Percentiles rank a stretch among this genome's conserved stretches.
phyloP scores from a whole-genome alignment of 2,888 invertebrate species.

The Phaonia tiefii region DNA sequence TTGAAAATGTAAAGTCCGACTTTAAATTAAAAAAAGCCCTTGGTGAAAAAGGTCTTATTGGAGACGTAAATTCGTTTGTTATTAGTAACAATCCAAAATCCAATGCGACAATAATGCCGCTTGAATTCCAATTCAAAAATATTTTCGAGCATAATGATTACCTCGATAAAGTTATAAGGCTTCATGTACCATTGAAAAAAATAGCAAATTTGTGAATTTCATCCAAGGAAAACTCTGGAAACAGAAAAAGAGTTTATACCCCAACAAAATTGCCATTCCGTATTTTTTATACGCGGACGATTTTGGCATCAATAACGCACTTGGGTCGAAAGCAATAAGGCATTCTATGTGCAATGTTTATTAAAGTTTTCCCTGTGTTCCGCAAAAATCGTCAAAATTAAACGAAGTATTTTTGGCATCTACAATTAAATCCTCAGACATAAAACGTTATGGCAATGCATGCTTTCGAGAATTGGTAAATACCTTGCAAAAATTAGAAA shows the following conservation, averaged over 20 bases:
- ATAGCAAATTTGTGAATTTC: slow-evolving; percentile 22
- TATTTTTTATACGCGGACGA: slow-evolving; percentile 43
- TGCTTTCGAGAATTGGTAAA: slow-evolving; percentile 34
- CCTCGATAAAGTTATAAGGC: background rate
- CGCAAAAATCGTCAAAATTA: slow-evolving; percentile 14
- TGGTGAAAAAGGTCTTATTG: background rate
- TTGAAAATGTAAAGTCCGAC: background rate
- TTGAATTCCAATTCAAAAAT: slow-evolving; percentile 34
- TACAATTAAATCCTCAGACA: slow-evolving; percentile 11
- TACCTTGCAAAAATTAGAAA: slow-evolving; percentile 26
- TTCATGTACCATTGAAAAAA: slow-evolving; percentile 1
- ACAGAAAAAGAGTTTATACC: slow-evolving; percentile 14
- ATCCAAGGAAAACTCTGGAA: too few species aligned
- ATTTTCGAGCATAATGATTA: slow-evolving; percentile 15
- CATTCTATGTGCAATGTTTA: slow-evolving; percentile 33
- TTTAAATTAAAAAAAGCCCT: too few species aligned
- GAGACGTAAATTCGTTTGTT: slow-evolving; percentile 7
- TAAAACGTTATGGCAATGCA: slow-evolving; percentile 47
- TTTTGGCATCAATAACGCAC: slow-evolving; percentile 42
- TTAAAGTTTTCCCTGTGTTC: slow-evolving; percentile 38
- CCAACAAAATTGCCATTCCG: slow-evolving; percentile 24
- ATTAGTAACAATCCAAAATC: background rate
- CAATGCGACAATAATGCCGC: background rate
- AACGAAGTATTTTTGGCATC: slow-evolving; percentile 19
- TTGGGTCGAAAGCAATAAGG: slow-evolving; percentile 27